Percentiles rank a stretch among this genome's conserved stretches.
phyloP scores from a whole-genome alignment of 2,888 invertebrate species.

The Allygus modestus region DNA sequence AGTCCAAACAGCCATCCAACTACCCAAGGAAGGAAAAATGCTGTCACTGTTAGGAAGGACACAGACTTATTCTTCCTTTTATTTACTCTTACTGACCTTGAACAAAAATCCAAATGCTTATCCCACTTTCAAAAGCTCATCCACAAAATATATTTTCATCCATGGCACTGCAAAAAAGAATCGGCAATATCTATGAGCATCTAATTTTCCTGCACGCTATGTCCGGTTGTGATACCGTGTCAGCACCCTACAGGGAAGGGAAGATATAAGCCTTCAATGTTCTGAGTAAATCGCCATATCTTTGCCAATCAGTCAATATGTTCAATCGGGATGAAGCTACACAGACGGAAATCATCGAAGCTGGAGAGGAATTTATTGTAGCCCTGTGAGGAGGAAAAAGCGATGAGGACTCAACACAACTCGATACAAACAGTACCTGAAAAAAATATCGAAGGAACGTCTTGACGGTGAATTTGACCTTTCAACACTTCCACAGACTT shows the following conservation, averaged over 20 bases:
- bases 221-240: not conserved
- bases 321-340: too few species aligned
- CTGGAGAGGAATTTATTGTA: not conserved
- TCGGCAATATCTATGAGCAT: not conserved
- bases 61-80: too few species aligned
- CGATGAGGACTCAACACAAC: not conserved
- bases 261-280: too few species aligned
- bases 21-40: too few species aligned
- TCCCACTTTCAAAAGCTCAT: too few species aligned
- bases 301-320: too few species aligned
- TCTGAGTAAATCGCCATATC: too few species aligned
- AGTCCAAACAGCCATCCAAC: too few species aligned
- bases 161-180: not conserved
- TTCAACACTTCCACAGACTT: constrained; percentile 56
- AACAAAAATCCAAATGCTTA: too few species aligned
- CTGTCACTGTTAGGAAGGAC: too few species aligned
- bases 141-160: not conserved
- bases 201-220: not conserved
- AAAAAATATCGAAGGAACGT: not conserved
- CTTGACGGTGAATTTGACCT: not conserved
- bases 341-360: too few species aligned
- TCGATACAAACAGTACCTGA: not conserved
- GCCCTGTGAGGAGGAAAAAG: not conserved
- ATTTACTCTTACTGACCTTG: too few species aligned
- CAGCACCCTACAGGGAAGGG: not conserved